Base-by-base conservation (phyloP, 1,140 invertebrate genomes). In the Panagrolaimus sp. region DNA sequence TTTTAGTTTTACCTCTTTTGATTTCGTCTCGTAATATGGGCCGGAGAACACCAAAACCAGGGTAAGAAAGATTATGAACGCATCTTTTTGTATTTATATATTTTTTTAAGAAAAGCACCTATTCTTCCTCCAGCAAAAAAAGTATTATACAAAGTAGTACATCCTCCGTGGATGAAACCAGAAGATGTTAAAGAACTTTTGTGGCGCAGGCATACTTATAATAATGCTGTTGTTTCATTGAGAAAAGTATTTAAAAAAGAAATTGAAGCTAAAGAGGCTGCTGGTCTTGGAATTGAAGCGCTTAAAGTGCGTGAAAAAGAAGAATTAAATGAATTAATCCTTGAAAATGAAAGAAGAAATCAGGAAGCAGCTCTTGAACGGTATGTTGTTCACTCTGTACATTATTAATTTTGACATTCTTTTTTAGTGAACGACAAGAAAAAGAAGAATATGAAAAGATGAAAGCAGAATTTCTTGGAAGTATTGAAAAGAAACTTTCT, bases 151-250 rank as follows among this genome's bases (percentile, higher is more conserved):
- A 23, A 27, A 9, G 67, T 75, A 23, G 43, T 51, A 11, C 65
- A 78, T 38, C 23, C n/a, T 27, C 16, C 25, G 45, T 75, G 74
- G 74, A 8, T n/a, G 31, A 48, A 77, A 23, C 72, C 75, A 11
- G 68, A 63, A 43, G 45, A 78, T 48, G 71, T 78, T 25, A 63
- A 78, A 61, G 76, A 77, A 16, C 61, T 77, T 48, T 62, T 77
- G 5, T 77, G 75, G 75, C 73, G 75, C 9, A 23, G 75, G 42
- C 77, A 74, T 66, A 57, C 76, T n/a, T 77, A 77, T 71, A 77
- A 75, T 42, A 78, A 77, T 65, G 75, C 75, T 16, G 46, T 77
- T 5, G 42, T 73, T 7, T 78, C 75, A 43, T 20, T 77, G 43
- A 45, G 76, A 38, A 65, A 73, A 23, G n/a, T 75, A 23, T 77